phyloP scores from a whole-genome alignment of 2,888 invertebrate species.

The Hedychridium roseum region DNA sequence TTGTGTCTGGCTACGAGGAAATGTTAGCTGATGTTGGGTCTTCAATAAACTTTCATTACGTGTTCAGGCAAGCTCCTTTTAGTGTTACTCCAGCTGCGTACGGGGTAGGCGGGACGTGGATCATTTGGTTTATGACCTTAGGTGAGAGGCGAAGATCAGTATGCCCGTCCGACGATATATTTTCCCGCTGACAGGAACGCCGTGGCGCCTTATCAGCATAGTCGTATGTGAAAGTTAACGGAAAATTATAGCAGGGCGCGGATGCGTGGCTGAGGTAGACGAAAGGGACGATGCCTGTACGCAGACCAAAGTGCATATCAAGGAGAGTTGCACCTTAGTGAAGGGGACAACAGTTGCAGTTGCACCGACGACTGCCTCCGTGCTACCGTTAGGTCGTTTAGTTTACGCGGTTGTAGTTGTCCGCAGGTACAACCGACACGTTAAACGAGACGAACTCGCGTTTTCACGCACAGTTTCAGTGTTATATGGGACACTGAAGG shows the following conservation, averaged over 20 bases:
- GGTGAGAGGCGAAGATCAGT: too few species aligned
- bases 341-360: slow-evolving; percentile 17
- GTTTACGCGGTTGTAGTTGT: slow-evolving; percentile 21
- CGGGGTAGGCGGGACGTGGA: too few species aligned
- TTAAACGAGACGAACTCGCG: slow-evolving; percentile 24
- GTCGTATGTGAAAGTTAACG: slow-evolving; percentile 18
- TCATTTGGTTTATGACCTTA: too few species aligned
- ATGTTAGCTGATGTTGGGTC: too few species aligned
- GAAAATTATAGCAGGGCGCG: slow-evolving; percentile 21
- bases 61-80: too few species aligned
- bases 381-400: slow-evolving; percentile 21
- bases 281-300: neutral
- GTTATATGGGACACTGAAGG: too few species aligned
- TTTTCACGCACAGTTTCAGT: slow-evolving; percentile 31
- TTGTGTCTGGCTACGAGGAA: too few species aligned
- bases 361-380: slow-evolving; percentile 8
- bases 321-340: slow-evolving; percentile 9
- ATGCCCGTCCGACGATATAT: too few species aligned
- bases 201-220: too few species aligned
- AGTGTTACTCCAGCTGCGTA: too few species aligned
- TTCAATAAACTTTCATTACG: too few species aligned
- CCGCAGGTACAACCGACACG: slow-evolving; percentile 20
- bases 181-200: too few species aligned
- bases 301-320: slow-evolving; percentile 12
- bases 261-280: neutral